A percentile compares a stretch with the other conserved stretches of the same genome.
Conservation (phyloP, 2,113 vertebrate species). For the Pipa parva region DNA sequence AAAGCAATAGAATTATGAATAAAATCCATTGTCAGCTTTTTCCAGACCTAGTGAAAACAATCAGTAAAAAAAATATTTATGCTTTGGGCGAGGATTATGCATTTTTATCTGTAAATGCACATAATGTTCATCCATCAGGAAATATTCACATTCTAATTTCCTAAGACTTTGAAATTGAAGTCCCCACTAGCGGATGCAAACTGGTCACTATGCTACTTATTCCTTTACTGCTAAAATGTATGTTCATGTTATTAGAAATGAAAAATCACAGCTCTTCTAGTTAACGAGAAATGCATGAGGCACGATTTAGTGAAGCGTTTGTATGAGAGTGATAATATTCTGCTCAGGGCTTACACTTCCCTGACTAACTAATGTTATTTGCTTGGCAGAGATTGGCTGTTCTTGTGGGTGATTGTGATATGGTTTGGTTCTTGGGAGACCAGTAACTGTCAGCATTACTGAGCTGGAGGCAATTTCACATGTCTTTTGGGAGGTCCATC, state of each 20-base stretch:
- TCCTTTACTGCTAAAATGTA: not conserved
- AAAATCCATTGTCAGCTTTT: no score
- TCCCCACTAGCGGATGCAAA: no score
- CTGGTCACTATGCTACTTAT: no score
- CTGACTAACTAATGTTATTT: constrained; percentile 24
- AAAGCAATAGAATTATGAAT: no score
- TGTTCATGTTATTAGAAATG: no score
- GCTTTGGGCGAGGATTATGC: no score
- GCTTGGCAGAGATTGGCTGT: not conserved
- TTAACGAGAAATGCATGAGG: not conserved
- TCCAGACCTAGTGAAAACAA: no score
- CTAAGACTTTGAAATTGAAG: not conserved
- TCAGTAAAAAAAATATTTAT: no score
- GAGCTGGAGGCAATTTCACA: constrained; percentile 27
- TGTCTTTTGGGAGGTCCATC: not conserved
- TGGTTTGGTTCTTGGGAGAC: constrained; percentile 40
- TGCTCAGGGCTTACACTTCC: constrained; percentile 21
- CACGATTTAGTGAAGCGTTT: constrained; percentile 16
- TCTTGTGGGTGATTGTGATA: constrained; percentile 24
- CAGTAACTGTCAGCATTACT: constrained; percentile 41
- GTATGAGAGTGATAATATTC: constrained; percentile 27
- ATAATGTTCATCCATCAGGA: no score
- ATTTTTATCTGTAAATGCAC: no score
- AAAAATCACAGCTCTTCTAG: not conserved
- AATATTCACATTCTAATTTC: no score